Evolutionary conservation across 2,888 invertebrate species (phyloP), one percentile per base, ranked within the genome.

Genomic region (Hydraecia micacea): DNA sequence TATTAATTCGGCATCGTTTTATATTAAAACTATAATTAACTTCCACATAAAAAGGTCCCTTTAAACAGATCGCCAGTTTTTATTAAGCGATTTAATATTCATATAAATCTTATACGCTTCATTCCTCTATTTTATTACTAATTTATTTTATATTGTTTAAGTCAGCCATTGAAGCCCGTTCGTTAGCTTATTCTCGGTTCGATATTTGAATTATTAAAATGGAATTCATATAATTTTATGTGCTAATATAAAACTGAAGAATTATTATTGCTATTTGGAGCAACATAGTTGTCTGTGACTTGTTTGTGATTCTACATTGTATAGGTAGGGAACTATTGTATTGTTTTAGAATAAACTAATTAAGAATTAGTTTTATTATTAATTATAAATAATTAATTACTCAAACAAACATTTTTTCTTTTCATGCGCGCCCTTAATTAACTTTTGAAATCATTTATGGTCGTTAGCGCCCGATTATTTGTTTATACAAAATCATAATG

Each of bases 11-110:
- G 91, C 92, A 94, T 94, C 95, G 93, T 94, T 94, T 95, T 93
- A 94, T 95, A 95, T 95, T 94, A 95, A 93, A 95, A 93, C 93
- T 95, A 95, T 96, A 96, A 96, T 96, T 96, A 96, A 94, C 93
- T 94, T 91, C 87, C 91, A 93, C 96, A 95, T 94, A 94, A 96
- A 96, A 95, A 91, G 90, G 91, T 89, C 89, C 93, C 93, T 92
- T 92, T 93, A 94, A 94, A 91, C 92, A 92, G 92, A 93, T 94
- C 94, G 92, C 90, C 92, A 90, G 89, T 93, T 95, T 93, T 95
- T 93, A 93, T 94, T 92, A 91, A 90, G 89, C 90, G 89, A 94
- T 94, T 95, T 95, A 93, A 94, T 94, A 95, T 95, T 93, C 93
- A 91, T 93, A 94, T 93, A 93, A 91, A 93, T 93, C 91, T 93